A percentile compares a stretch with the other conserved stretches of the same genome.
Evolutionary conservation across 1,140 invertebrate genomes (phyloP).

Genomic region (Cataglyphis hispanica): DNA sequence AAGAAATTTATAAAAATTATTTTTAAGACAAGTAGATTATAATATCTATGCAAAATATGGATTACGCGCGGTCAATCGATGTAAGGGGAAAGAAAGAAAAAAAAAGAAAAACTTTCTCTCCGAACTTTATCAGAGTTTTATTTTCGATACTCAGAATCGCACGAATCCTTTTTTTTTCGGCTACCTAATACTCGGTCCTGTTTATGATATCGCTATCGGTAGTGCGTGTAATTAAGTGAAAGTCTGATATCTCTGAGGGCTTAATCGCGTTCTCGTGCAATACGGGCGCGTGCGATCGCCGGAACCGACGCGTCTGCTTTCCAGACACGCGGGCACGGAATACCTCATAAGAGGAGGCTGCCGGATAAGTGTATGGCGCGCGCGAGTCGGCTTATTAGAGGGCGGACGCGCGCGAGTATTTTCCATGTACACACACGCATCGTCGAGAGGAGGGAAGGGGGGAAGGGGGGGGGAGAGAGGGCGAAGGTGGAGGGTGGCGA

Average conservation of each 20-base stretch:
- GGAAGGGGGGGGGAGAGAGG: no score
- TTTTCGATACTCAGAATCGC: neutral
- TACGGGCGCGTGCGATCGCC: slow-evolving; percentile 24
- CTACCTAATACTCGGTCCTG: neutral
- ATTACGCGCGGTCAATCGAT: neutral
- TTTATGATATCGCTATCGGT: neutral
- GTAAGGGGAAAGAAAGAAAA: neutral
- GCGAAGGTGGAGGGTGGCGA: no score
- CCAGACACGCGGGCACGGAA: slow-evolving; percentile 50
- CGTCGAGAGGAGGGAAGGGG: slow-evolving; percentile 22
- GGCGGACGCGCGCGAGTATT: slow-evolving; percentile 57
- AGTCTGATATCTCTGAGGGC: slow-evolving; percentile 39
- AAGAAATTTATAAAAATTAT: neutral
- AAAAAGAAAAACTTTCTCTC: neutral
- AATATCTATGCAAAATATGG: neutral
- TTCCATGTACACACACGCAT: slow-evolving; percentile 50
- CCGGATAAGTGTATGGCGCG: slow-evolving; percentile 59
- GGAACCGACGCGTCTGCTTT: slow-evolving; percentile 51
- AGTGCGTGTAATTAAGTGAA: slow-evolving; percentile 20
- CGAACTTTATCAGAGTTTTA: neutral
- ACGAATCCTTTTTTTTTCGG: neutral
- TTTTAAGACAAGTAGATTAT: neutral
- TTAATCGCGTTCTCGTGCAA: slow-evolving; percentile 41
- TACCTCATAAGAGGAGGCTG: slow-evolving; percentile 61
- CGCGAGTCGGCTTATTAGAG: slow-evolving; percentile 60